Percentiles rank a stretch among this genome's conserved stretches.
These are phyloP conservation scores for Octopus sinensis DNA, from an alignment of 1,140 invertebrate genomes.

Conservation along the genomic window DNA sequence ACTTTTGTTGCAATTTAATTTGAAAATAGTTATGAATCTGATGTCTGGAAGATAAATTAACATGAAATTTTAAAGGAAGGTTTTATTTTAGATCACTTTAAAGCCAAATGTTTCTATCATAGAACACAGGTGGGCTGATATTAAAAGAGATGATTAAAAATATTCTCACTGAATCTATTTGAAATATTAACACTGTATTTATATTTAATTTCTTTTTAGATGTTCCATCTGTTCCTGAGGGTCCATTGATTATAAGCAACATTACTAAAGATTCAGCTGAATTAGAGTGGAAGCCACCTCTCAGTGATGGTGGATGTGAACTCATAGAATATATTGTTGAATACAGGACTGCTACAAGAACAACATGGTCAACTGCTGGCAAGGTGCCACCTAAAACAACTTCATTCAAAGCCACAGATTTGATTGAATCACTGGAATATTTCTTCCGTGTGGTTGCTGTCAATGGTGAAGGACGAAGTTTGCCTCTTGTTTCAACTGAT, in stretches of 20 bases:
- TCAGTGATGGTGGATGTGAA: conserved; percentile 86
- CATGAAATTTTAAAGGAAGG: no score
- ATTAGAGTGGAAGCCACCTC: conserved; percentile 84
- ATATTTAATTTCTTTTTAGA: conserved; percentile 61
- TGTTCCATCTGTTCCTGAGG: conserved; percentile 66
- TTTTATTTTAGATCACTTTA: no score
- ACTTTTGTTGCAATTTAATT: no score
- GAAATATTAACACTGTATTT: no score
- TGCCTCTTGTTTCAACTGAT: conserved; percentile 81
- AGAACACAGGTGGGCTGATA: no score
- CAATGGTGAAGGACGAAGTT: conserved; percentile 88
- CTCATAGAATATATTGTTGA: conserved; percentile 93
- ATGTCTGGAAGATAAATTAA: no score
- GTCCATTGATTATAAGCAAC: conserved; percentile 74
- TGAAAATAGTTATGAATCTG: no score
- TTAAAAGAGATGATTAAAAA: no score
- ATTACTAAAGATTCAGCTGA: conserved; percentile 93
- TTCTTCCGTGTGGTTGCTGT: conserved; percentile 64
- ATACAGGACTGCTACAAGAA: conserved; percentile 86
- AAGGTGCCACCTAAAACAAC: conserved; percentile 58
- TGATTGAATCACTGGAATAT: conserved; percentile 38
- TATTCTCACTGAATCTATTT: no score
- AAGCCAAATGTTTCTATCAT: no score
- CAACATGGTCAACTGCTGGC: conserved; percentile 84
- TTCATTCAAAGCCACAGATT: conserved; percentile 31